phyloP scores from a whole-genome alignment of 2,113 vertebrate species.

The Tor tambroides region DNA sequence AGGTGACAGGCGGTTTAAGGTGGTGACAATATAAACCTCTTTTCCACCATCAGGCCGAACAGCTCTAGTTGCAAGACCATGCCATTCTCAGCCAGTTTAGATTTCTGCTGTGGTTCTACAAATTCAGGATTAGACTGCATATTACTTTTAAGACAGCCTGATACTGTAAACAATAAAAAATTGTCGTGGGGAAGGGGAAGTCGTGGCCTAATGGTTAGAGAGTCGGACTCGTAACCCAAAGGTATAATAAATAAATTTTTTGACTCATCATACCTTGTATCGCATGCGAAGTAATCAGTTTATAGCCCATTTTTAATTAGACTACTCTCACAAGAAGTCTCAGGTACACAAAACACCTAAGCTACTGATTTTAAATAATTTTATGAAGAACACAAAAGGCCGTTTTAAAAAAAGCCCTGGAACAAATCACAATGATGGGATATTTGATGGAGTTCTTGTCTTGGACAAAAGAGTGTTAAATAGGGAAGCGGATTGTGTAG shows the following conservation, averaged over 20 bases:
- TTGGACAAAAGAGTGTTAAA: background rate
- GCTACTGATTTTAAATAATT: background rate
- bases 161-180: background rate
- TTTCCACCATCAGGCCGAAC: background rate
- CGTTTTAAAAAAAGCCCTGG: background rate
- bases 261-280: background rate
- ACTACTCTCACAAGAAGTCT: background rate
- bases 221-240: no score
- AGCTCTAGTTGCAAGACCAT: background rate
- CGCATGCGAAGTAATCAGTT: background rate
- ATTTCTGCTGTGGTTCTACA: background rate
- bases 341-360: background rate
- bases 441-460: background rate
- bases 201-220: no score
- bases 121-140: background rate
- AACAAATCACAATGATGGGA: background rate
- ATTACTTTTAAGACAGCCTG: background rate
- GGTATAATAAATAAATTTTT: no score
- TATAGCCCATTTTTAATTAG: background rate
- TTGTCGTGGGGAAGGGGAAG: no score
- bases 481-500: background rate
- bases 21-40: background rate
- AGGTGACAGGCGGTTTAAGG: background rate
- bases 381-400: background rate
- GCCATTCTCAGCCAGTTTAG: background rate